Conservation (phyloP, 2,888 invertebrate species). For the Drosophila ochracea region DNA sequence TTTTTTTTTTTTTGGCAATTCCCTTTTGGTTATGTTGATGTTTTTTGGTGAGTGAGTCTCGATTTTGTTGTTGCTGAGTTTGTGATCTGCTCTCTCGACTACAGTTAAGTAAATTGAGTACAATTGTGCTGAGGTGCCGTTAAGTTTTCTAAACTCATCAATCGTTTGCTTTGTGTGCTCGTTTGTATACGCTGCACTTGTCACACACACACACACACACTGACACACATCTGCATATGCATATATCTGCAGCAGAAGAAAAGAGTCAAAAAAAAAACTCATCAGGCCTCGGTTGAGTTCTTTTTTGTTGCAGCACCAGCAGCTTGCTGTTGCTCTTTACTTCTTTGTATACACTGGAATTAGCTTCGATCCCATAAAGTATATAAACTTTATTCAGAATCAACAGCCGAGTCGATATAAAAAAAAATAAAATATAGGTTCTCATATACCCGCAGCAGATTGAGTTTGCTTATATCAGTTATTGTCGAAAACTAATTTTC, state of each 20-base stretch:
- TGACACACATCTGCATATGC: constrained; percentile 28
- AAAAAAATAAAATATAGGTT: too few relatives aligned
- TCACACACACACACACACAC: constrained; percentile 19
- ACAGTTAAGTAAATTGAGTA: constrained; percentile 3
- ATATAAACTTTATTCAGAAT: neutral
- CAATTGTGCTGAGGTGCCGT: constrained; percentile 47
- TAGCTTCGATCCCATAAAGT: neutral
- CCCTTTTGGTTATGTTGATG: constrained; percentile 21
- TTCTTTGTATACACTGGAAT: neutral
- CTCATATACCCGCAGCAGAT: too few relatives aligned
- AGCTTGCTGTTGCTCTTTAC: constrained; percentile 4
- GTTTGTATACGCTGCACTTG: constrained; percentile 15
- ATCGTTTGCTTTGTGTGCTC: constrained; percentile 64
- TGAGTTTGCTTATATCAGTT: neutral
- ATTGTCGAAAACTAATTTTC: neutral
- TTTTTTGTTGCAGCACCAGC: constrained; percentile 6
- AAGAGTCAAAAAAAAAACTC: constrained; percentile 39
- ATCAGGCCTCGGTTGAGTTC: constrained; percentile 40
- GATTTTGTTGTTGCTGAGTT: constrained; percentile 5
- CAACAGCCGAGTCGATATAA: too few relatives aligned
- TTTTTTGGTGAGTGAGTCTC: neutral
- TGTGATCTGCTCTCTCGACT: neutral
- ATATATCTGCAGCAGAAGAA: constrained; percentile 6
- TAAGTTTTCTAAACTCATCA: constrained; percentile 73
- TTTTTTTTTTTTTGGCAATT: constrained; percentile 30